Percentiles rank a stretch among this genome's conserved stretches.
Conservation (phyloP, 2,113 vertebrate species). For the Syrmaticus mikado region DNA sequence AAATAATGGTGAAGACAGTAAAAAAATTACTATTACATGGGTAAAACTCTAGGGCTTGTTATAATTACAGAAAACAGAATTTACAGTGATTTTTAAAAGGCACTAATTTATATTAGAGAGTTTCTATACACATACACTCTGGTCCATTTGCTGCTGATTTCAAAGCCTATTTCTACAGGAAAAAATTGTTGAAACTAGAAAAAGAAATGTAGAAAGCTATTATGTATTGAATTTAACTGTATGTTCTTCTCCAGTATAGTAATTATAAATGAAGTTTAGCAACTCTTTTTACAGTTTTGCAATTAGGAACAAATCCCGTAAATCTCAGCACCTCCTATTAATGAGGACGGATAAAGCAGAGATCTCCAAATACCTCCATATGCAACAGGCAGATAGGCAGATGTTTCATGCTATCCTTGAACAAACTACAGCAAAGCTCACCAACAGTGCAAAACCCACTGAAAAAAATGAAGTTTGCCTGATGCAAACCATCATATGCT, state of each 20-base stretch:
- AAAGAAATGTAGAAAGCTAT: neutral
- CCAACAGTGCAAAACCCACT: neutral
- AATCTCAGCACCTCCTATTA: slow-evolving; percentile 11
- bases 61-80: slow-evolving; percentile 84
- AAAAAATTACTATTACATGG: slow-evolving; percentile 78
- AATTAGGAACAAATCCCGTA: slow-evolving; percentile 57
- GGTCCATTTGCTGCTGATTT: slow-evolving; percentile 53
- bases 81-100: slow-evolving; percentile 76
- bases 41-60: slow-evolving; percentile 79
- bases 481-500: neutral
- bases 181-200: neutral
- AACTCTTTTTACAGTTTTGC: slow-evolving; percentile 20
- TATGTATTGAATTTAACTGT: slow-evolving; percentile 38
- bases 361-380: neutral
- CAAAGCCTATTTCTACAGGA: slow-evolving; percentile 45
- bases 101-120: slow-evolving; percentile 79
- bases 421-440: neutral
- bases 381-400: neutral
- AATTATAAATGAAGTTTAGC: slow-evolving; percentile 32
- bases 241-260: slow-evolving; percentile 9
- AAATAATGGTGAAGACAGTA: slow-evolving; percentile 79
- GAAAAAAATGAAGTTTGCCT: neutral
- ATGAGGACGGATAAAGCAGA: neutral
- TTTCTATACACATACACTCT: slow-evolving; percentile 72
- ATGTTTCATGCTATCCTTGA: neutral